phyloP scores from a whole-genome alignment of 2,797 vertebrate species.

The Lophotriccus pileatus region DNA sequence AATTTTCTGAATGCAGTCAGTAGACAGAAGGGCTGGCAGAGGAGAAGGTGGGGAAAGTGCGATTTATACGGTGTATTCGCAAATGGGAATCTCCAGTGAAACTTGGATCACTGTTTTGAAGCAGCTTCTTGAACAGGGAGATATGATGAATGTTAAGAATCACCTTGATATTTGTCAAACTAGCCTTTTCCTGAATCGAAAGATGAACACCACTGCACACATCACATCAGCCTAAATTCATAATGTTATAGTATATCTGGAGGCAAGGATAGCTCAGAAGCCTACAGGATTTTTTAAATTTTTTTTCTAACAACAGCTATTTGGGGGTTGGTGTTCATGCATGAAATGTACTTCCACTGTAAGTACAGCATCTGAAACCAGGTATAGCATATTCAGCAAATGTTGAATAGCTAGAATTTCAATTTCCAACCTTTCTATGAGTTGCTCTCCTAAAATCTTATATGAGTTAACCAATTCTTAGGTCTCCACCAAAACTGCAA shows the following conservation, averaged over 20 bases:
- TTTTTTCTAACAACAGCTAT: background rate
- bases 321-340: background rate
- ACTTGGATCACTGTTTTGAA: background rate
- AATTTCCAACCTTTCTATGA: background rate
- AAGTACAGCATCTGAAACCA: background rate
- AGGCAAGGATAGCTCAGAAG: background rate
- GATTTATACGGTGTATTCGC: background rate
- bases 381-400: background rate
- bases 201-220: background rate
- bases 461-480: slow-evolving; percentile 32
- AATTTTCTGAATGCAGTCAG: background rate
- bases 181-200: background rate
- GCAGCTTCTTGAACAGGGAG: background rate
- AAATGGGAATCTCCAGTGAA: background rate
- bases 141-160: background rate
- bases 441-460: slow-evolving; percentile 41
- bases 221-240: background rate
- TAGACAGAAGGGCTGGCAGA: background rate
- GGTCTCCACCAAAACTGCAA: background rate
- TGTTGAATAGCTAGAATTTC: background rate
- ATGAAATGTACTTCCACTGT: background rate
- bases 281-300: background rate
- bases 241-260: background rate
- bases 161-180: background rate
- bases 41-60: background rate